Conservation (phyloP, 2,797 vertebrate genomes). For the Holocentrus rufus region DNA sequence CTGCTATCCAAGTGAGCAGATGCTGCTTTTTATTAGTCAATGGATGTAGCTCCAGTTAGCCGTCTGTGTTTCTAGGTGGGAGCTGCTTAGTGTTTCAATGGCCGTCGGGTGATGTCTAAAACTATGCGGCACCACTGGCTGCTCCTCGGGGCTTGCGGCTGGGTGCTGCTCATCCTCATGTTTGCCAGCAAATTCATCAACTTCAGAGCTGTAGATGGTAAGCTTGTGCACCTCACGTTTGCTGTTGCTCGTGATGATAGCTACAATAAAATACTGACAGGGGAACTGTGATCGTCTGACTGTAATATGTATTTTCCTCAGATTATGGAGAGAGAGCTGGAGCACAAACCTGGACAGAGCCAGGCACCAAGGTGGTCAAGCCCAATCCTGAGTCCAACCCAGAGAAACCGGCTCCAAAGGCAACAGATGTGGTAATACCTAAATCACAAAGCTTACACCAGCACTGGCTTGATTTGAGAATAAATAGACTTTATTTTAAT, state of each 20-base stretch:
- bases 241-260: accelerated
- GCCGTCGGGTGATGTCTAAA: slow-evolving; percentile 68
- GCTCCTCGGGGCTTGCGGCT: slow-evolving; percentile 94
- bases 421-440: slow-evolving; percentile 84
- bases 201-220: slow-evolving; percentile 90
- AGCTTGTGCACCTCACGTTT: slow-evolving; percentile 26
- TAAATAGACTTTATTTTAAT: neutral
- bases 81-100: slow-evolving; percentile 61
- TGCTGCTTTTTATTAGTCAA: too few species aligned
- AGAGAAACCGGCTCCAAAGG: slow-evolving; percentile 71
- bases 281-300: accelerated
- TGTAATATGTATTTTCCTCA: slow-evolving; percentile 58
- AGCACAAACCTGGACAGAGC: slow-evolving; percentile 67
- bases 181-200: slow-evolving; percentile 95
- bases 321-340: slow-evolving; percentile 84
- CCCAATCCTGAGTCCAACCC: slow-evolving; percentile 41
- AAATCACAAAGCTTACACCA: too few species aligned
- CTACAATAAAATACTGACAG: accelerated
- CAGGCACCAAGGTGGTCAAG: slow-evolving; percentile 78
- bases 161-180: slow-evolving; percentile 97
- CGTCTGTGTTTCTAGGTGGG: slow-evolving; percentile 37
- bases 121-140: slow-evolving; percentile 98
- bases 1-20: too few species aligned
- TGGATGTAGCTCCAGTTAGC: neutral
- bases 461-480: neutral